These are phyloP conservation scores for Grallaria varia DNA, from an alignment of 2,113 vertebrate species.

Conservation along the genomic window DNA sequence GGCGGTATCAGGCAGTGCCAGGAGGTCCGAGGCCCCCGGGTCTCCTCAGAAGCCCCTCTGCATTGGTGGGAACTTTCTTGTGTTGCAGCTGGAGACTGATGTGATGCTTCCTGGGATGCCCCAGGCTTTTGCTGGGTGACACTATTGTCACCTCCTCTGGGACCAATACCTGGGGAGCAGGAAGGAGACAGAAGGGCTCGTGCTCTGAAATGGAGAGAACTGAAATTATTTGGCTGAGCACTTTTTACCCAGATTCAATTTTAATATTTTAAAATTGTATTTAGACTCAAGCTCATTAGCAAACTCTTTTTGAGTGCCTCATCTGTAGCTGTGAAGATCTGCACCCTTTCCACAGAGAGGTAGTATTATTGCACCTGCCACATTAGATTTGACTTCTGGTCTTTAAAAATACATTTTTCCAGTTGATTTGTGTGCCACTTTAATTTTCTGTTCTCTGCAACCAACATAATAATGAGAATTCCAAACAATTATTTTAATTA, in stretches of 20 bases:
- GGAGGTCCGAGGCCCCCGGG: neutral
- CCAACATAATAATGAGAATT: neutral
- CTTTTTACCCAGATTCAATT: neutral
- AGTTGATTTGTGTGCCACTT: neutral
- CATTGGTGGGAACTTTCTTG: neutral
- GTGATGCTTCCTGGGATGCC: neutral
- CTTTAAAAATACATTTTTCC: neutral
- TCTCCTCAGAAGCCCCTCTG: neutral
- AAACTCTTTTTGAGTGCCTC: neutral
- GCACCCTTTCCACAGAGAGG: neutral
- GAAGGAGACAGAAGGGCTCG: neutral
- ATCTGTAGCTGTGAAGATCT: neutral
- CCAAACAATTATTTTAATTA: neutral
- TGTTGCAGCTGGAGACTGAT: neutral
- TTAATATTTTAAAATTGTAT: neutral
- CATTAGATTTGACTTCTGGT: neutral
- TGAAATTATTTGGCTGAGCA: neutral
- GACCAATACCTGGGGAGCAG: neutral
- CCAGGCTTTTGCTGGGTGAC: neutral
- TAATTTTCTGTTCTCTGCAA: neutral
- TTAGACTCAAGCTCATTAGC: neutral
- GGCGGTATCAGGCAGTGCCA: neutral
- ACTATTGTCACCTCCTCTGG: neutral
- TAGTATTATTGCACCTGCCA: neutral
- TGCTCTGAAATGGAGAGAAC: neutral